These are phyloP conservation scores for Ursus arctos DNA, from an alignment of 2,113 vertebrate genomes.

Conservation along the genomic window DNA sequence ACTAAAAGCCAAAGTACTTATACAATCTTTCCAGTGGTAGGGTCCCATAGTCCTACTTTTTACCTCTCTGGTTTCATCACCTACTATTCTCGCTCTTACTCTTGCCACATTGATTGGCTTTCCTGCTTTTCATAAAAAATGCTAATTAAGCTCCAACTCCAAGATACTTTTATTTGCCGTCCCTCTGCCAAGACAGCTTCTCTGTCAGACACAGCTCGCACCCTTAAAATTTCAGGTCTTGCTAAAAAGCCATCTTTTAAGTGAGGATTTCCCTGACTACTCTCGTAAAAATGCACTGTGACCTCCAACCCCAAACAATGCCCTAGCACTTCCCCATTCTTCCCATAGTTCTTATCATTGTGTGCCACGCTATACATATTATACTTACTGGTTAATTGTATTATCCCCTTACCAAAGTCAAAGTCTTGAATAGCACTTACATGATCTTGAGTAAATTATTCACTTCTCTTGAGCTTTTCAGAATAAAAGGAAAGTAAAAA, in stretches of 20 bases:
- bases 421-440: neutral
- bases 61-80: neutral
- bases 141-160: neutral
- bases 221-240: conserved; percentile 16
- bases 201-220: neutral
- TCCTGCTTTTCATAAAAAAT: neutral
- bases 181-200: neutral
- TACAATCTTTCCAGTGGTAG: neutral
- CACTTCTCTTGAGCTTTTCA: neutral
- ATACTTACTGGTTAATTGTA: neutral
- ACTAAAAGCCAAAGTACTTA: neutral
- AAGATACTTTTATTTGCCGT: neutral
- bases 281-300: neutral
- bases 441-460: neutral
- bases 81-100: neutral
- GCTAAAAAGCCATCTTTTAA: neutral
- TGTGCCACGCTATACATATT: neutral
- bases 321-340: neutral
- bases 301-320: neutral
- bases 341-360: neutral
- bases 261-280: neutral
- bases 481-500: conserved; percentile 10
- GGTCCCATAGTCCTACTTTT: neutral
- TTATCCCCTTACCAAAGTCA: neutral
- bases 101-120: neutral